Base-by-base conservation (phyloP, 2,113 vertebrate species). In the Dipodomys merriami region DNA sequence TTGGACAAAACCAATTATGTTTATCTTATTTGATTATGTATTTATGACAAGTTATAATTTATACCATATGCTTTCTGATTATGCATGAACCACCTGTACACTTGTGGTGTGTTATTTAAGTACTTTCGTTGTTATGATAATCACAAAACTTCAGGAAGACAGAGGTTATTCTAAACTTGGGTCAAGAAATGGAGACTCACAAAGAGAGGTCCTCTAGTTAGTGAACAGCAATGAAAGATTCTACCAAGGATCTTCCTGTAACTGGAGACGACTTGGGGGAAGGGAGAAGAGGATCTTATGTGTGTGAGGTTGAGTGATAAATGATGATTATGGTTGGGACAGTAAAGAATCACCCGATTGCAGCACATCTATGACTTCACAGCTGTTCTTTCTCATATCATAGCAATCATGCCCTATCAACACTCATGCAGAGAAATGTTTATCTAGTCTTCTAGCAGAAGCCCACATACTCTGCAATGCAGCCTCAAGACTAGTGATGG, bases 341-440 rank as follows among this genome's bases (percentile, higher is more conserved):
- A 68, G 23, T 68, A 80, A 93, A 86, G 12, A 80, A n/a, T 57
- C 81, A 9, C 44, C 44, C 78, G 79, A 20, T 22, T 22, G 1
- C 1, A n/a, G 78, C 33, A 77, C 1, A 88, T 22, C 9, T 15
- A 78, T 64, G 69, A 80, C 15, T 12, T 74, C 49, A 72, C 29
- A 84, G 4, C 30, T 78, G 57, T 53, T 11, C 15, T 49, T 87
- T 10, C 60, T 82, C 27, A 91, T 60, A 79, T 4, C 23, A 35
- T 87, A 46, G 79, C 74, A 94, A 39, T 20, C 65, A 39, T 6
- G 27, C 16, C 74, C 5, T 11, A 44, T 64, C 49, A 57, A 83
- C 27, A 83, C 25, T 93, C 83, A 79, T n/a, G 39, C n/a, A 85
- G 16, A 91, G 30, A 96, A 90, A 88, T 76, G 68, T 90, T 91